Evolutionary conservation across 2,113 vertebrate genomes (phyloP).

Genomic region (Irena cyanogastra): DNA sequence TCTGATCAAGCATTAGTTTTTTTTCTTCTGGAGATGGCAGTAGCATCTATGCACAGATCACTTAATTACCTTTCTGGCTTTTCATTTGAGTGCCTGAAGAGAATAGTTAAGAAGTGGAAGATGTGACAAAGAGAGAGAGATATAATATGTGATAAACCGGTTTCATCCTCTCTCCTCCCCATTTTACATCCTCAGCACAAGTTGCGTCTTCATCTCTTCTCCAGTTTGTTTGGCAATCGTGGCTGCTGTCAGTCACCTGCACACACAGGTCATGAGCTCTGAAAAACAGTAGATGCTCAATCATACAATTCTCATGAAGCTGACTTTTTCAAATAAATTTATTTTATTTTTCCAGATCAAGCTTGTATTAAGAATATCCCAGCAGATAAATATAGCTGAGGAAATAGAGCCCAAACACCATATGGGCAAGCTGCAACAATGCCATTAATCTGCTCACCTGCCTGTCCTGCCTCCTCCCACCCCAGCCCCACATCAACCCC

Average conservation of each 20-base stretch:
- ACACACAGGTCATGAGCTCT: neutral
- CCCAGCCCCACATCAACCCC: neutral
- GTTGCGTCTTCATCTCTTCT: neutral
- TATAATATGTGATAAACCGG: neutral
- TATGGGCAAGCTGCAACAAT: constrained; percentile 28
- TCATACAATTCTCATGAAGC: neutral
- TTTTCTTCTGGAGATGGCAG: neutral
- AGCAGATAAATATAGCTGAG: neutral
- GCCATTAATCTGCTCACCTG: constrained; percentile 6
- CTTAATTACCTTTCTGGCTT: neutral
- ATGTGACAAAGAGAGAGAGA: neutral
- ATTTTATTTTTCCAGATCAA: neutral
- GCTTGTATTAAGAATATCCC: neutral
- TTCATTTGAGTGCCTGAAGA: neutral
- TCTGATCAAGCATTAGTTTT: neutral
- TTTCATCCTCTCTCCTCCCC: neutral
- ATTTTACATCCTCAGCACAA: neutral
- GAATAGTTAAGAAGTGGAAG: neutral
- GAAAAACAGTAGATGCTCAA: neutral
- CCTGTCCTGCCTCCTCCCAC: constrained; percentile 30
- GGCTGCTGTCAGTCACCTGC: neutral
- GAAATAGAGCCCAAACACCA: neutral
- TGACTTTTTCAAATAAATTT: neutral
- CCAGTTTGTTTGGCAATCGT: neutral
- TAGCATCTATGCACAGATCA: neutral